Evolutionary conservation across 2,797 vertebrate species (phyloP), one percentile per base, ranked within the genome.

Genomic region (Champsocephalus gunnari): DNA sequence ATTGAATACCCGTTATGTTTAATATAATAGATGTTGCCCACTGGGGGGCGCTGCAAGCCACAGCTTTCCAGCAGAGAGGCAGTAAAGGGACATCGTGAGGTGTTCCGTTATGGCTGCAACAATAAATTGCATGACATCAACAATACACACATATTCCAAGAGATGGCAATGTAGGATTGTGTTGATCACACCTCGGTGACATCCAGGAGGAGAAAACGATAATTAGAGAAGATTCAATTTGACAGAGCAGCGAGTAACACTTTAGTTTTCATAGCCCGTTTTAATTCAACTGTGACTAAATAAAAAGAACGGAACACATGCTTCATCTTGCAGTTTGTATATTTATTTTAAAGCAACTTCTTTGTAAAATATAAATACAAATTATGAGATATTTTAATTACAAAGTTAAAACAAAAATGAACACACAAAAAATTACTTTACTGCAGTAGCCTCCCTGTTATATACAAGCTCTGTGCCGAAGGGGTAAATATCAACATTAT

Each of bases 361-460:
- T 90, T 97, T 98, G 97, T 96, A 99, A 99, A 99, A 98, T 98
- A 98, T 98, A 98, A 98, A 98, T 98, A 98, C 97, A 98, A 98
- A 98, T 97, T 96, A 96, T 96, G 96, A 95, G 95, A 97, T 97
- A 94, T 94, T 94, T 97, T 98, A 98, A 96, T 98, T 98, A 98
- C 97, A 98, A 98, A 98, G 96, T 98, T 97, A 97, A 96, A 98
- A 97, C 96, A 96, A 96, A 97, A 96, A 96, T 91, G 82, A 90
- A 96, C 96, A 97, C 96, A 96, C 96, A 94, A 95, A 96, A 96
- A 97, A 96, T 87, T 75, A 91, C 88, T 85, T 96, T 97, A 96
- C 93, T 93, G 92, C 91, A 93, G 91, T 93, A 90, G 89, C 90
- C 89, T 93, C 91, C 92, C 89, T 82, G 95, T 96, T 98, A 97